Conservation (phyloP, 1,140 invertebrate genomes). For the Trissolcus basalis region DNA sequence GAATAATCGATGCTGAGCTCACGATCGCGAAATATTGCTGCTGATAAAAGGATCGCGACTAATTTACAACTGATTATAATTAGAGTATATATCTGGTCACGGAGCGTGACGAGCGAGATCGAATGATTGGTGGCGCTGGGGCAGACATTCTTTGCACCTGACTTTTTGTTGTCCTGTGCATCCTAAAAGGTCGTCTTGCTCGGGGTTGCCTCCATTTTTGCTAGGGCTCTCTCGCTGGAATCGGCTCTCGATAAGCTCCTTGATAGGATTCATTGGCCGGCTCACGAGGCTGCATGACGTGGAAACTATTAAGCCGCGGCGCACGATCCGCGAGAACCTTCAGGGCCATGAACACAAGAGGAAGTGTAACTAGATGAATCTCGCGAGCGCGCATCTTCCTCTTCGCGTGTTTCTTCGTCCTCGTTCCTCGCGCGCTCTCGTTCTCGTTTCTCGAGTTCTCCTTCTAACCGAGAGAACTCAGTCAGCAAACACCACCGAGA, state of each 20-base stretch:
- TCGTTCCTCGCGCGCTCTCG: neutral
- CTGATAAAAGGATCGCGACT: conserved; percentile 35
- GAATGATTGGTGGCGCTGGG: conserved; percentile 34
- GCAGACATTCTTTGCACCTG: conserved; percentile 34
- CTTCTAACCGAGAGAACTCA: conserved; percentile 23
- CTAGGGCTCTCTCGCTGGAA: conserved; percentile 25
- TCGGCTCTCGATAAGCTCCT: conserved; percentile 57
- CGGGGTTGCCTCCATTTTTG: conserved; percentile 54
- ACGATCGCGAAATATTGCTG: conserved; percentile 22
- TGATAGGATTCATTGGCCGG: conserved; percentile 67
- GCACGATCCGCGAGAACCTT: conserved; percentile 54
- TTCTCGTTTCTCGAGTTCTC: neutral
- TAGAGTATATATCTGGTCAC: conserved; percentile 10
- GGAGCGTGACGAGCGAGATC: neutral
- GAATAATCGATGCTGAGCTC: conserved; percentile 33
- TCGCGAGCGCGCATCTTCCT: neutral
- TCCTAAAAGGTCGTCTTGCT: conserved; percentile 44
- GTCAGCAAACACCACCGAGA: conserved; percentile 52
- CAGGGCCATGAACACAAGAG: conserved; percentile 40
- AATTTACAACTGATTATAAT: conserved; percentile 50
- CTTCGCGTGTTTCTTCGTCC: neutral
- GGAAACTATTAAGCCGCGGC: conserved; percentile 67
- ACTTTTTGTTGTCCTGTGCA: conserved; percentile 40
- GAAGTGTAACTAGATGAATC: conserved; percentile 53
- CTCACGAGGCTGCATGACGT: conserved; percentile 61